These are phyloP conservation scores for Mesocentrotus franciscanus DNA, from an alignment of 53 echinoderm and acorn worm species.

Conservation along the genomic window DNA sequence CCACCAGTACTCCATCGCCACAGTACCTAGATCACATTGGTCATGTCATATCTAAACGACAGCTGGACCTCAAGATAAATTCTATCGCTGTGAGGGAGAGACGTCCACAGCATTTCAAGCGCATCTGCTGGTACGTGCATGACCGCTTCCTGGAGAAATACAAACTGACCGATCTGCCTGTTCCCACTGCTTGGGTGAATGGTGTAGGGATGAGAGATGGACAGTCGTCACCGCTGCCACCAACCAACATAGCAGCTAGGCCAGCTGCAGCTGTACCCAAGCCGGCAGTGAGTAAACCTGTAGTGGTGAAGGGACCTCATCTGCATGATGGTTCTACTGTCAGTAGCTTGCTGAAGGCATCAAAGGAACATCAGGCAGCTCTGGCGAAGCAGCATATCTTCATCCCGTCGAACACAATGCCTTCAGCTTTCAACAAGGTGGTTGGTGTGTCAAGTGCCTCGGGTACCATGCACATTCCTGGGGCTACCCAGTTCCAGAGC, in stretches of 20 bases:
- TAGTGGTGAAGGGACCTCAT: background rate
- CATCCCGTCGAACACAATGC: conserved; percentile 14
- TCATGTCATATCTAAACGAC: conserved; percentile 89
- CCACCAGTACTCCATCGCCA: conserved; percentile 38
- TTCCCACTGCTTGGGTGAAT: conserved; percentile 81
- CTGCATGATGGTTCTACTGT: background rate
- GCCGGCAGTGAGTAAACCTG: conserved; percentile 45
- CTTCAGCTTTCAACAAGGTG: conserved; percentile 61
- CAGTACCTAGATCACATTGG: conserved; percentile 60
- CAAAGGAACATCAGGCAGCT: conserved; percentile 1
- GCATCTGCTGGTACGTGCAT: conserved; percentile 98
- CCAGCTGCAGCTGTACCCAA: conserved; percentile 28
- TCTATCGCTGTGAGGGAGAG: conserved; percentile 91
- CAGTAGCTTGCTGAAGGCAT: conserved; percentile 17
- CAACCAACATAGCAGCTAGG: background rate
- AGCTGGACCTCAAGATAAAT: conserved; percentile 86
- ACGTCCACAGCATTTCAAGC: conserved; percentile 69
- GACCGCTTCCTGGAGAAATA: conserved; percentile 77
- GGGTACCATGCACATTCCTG: conserved; percentile 40
- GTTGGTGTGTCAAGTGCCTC: conserved; percentile 34
- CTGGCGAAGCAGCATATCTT: conserved; percentile 11
- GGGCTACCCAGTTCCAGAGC: background rate
- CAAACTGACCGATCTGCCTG: conserved; percentile 76
- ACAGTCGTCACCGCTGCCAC: background rate
- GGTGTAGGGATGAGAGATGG: conserved; percentile 26